phyloP scores from a whole-genome alignment of 2,888 invertebrate species.

The Chironomus tentans region DNA sequence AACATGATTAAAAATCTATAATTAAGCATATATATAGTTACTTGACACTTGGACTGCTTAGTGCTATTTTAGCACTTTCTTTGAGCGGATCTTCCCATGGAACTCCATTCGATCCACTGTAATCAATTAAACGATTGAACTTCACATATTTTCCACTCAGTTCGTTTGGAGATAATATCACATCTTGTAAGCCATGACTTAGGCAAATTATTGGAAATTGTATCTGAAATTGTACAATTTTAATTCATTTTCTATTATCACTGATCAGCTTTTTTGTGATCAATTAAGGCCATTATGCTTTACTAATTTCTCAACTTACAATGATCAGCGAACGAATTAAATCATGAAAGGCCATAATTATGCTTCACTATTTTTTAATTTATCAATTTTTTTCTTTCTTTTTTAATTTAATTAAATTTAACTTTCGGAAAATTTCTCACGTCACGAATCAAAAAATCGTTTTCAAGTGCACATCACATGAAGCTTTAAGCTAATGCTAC shows the following conservation, averaged over 20 bases:
- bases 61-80: constrained; percentile 57
- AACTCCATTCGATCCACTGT: constrained; percentile 28
- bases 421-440: too few species aligned
- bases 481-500: too few species aligned
- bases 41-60: constrained; percentile 33
- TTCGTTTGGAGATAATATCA: background rate
- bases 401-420: too few species aligned
- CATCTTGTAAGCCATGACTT: background rate
- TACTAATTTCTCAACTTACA: background rate
- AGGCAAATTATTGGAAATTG: background rate
- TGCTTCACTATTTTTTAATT: background rate
- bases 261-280: too few species aligned
- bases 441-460: too few species aligned
- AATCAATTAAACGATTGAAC: background rate
- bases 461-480: too few species aligned
- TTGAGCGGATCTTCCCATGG: constrained; percentile 60
- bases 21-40: background rate
- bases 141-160: constrained; percentile 3
- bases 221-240: background rate
- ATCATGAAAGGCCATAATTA: background rate
- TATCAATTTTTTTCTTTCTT: too few species aligned
- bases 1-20: too few species aligned
- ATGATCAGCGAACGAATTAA: background rate
- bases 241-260: background rate
- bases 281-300: background rate